phyloP scores from a whole-genome alignment of 2,888 invertebrate species.

The Alloscopus bannaensis region DNA sequence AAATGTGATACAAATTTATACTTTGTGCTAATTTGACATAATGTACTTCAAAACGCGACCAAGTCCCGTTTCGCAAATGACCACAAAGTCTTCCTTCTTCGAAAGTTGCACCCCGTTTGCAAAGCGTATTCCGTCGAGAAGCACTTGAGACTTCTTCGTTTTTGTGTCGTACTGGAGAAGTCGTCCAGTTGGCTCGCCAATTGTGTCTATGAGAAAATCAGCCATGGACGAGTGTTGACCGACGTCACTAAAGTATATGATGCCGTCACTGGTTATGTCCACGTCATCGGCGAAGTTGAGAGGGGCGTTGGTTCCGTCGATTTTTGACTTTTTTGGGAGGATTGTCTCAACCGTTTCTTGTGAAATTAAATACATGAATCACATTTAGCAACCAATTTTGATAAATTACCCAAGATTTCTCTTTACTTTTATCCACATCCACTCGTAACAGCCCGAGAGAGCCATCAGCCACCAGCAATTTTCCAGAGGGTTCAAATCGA shows the following conservation, averaged over 20 bases:
- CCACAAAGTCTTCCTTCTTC: conserved; percentile 86
- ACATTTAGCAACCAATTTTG: background rate
- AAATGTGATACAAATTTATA: too few species aligned
- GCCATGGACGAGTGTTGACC: conserved; percentile 84
- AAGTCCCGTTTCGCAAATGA: conserved; percentile 84
- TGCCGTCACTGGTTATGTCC: conserved; percentile 86
- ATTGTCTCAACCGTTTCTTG: conserved; percentile 59
- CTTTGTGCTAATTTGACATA: background rate
- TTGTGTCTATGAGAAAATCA: conserved; percentile 45
- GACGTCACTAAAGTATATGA: conserved; percentile 93
- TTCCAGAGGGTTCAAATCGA: conserved; percentile 84
- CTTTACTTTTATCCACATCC: conserved; percentile 83
- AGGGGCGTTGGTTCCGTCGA: conserved; percentile 81
- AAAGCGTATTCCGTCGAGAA: conserved; percentile 87
- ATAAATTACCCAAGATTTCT: background rate
- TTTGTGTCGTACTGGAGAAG: conserved; percentile 87
- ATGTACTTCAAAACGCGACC: conserved; percentile 81
- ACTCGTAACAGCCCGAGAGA: conserved; percentile 93
- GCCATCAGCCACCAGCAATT: conserved; percentile 86
- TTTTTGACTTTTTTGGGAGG: conserved; percentile 77
- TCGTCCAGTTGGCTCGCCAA: conserved; percentile 77
- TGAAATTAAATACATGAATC: background rate
- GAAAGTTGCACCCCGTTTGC: conserved; percentile 92
- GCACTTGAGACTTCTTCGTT: conserved; percentile 85
- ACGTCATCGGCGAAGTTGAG: conserved; percentile 84